Percentiles rank a stretch among this genome's conserved stretches.
phyloP scores from a whole-genome alignment of 1,140 invertebrate genomes.

The Neotoxoptera formosana region DNA sequence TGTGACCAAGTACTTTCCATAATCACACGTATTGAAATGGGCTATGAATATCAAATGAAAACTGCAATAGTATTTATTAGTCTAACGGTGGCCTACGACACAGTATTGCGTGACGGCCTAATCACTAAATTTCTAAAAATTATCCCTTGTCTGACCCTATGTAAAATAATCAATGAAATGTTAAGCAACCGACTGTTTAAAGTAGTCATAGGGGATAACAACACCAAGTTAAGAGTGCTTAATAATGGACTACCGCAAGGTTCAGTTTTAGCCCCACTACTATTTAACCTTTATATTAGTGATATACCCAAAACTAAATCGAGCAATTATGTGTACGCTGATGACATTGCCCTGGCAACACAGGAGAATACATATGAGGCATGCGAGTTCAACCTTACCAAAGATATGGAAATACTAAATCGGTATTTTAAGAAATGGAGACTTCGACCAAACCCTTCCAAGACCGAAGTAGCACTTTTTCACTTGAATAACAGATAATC shows the following conservation, averaged over 20 bases:
- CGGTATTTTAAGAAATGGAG: too few relatives aligned
- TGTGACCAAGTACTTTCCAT: not conserved
- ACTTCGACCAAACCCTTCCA: too few relatives aligned
- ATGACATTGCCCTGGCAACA: not conserved
- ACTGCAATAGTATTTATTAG: not conserved
- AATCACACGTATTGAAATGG: not conserved
- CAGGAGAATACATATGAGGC: slow-evolving; percentile 23
- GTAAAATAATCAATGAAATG: not conserved
- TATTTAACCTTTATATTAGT: not conserved
- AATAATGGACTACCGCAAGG: too few relatives aligned
- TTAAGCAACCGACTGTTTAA: not conserved
- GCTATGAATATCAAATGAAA: not conserved
- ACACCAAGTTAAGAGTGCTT: not conserved
- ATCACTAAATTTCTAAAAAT: not conserved
- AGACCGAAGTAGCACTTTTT: too few relatives aligned
- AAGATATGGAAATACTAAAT: too few relatives aligned
- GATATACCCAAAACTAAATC: slow-evolving; percentile 16
- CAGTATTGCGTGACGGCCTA: not conserved
- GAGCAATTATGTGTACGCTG: not conserved
- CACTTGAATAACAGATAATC: not conserved
- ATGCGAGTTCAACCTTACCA: not conserved
- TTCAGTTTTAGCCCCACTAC: too few relatives aligned
- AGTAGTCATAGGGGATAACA: not conserved
- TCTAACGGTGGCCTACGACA: not conserved
- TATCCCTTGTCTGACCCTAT: not conserved